Evolutionary conservation across 2,113 vertebrate species (phyloP).

Genomic region (Pseudolaguvia tuberculata): DNA sequence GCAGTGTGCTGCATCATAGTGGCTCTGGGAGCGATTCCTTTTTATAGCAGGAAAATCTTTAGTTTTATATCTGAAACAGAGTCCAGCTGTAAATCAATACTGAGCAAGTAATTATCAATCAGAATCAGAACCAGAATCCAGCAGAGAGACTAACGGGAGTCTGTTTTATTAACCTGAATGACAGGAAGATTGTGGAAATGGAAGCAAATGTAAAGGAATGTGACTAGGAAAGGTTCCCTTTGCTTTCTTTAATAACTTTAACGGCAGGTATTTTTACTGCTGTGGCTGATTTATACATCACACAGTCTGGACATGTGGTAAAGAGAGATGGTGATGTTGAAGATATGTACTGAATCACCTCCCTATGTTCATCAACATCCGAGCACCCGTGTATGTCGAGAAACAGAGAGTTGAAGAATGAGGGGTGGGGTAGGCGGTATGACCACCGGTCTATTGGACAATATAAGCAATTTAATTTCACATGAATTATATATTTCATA

Average conservation of each 20-base stretch:
- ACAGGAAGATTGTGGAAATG: neutral
- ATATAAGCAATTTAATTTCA: too few species aligned
- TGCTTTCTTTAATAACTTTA: slow-evolving; percentile 34
- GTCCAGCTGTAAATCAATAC: neutral
- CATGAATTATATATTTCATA: too few species aligned
- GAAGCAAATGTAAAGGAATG: slow-evolving; percentile 3
- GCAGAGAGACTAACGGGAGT: neutral
- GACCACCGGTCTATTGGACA: too few species aligned
- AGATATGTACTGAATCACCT: too few species aligned
- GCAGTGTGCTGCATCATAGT: neutral
- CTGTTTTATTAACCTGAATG: neutral
- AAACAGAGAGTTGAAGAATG: too few species aligned
- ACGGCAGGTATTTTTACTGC: slow-evolving; percentile 30
- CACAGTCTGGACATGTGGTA: neutral
- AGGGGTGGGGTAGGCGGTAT: too few species aligned
- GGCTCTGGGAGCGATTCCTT: slow-evolving; percentile 1
- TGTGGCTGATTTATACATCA: slow-evolving; percentile 14
- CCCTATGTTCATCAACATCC: too few species aligned
- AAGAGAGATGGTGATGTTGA: neutral
- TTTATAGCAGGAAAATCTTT: neutral
- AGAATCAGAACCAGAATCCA: neutral
- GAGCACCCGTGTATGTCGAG: too few species aligned
- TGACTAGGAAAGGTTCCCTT: slow-evolving; percentile 28
- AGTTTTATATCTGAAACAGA: neutral
- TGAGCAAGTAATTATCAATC: neutral